Evolutionary conservation across 2,113 vertebrate genomes (phyloP).

Genomic region (Cryptoleucopteryx plumbea): DNA sequence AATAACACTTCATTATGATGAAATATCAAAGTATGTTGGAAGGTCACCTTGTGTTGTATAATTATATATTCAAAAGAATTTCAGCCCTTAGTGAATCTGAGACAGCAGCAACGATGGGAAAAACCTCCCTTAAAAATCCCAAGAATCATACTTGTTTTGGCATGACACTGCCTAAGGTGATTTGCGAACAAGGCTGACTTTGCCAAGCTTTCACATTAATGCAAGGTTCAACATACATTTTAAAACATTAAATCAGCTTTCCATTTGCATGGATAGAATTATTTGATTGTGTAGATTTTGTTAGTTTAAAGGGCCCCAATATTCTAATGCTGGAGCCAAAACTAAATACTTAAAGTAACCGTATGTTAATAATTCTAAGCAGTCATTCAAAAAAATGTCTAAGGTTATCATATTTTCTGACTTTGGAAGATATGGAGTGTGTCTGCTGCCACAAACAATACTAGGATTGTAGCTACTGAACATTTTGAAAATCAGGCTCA

Average conservation of each 20-base stretch:
- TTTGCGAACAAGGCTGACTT: constrained; percentile 63
- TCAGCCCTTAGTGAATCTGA: constrained; percentile 68
- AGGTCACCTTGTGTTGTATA: constrained; percentile 24
- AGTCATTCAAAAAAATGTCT: neutral
- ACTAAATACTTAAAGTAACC: neutral
- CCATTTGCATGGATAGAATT: neutral
- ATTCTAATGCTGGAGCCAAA: neutral
- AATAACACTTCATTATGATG: constrained; percentile 23
- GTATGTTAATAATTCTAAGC: neutral
- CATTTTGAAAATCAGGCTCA: neutral
- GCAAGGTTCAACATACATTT: constrained; percentile 2
- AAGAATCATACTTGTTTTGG: constrained; percentile 79
- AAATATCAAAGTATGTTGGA: constrained; percentile 6
- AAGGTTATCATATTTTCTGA: neutral
- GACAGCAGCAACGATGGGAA: constrained; percentile 69
- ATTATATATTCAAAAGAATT: constrained; percentile 37
- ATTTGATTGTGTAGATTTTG: neutral
- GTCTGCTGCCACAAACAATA: neutral
- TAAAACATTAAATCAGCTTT: neutral
- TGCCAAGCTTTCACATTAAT: constrained; percentile 57
- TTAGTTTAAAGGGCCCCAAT: neutral
- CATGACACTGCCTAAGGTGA: constrained; percentile 71
- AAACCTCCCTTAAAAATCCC: constrained; percentile 77
- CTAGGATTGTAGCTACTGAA: neutral
- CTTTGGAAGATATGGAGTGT: neutral